phyloP scores from a whole-genome alignment of 2,797 vertebrate genomes.

The Neomorphus geoffroyi region DNA sequence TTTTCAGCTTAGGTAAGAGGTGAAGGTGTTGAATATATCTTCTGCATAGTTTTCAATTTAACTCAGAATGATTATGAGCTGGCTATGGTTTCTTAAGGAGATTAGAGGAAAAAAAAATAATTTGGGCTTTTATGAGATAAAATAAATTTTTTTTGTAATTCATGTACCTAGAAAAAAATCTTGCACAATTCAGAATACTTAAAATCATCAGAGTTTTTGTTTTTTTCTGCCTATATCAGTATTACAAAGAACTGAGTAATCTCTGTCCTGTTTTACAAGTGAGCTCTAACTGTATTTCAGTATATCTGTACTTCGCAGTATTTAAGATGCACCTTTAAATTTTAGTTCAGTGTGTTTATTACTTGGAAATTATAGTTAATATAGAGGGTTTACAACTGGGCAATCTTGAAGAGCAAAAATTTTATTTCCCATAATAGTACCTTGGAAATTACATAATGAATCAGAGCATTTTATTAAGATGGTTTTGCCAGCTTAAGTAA shows the following conservation, averaged over 20 bases:
- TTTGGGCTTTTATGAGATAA: neutral
- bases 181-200: neutral
- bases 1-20: neutral
- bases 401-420: neutral
- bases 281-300: neutral
- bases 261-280: neutral
- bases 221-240: neutral
- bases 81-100: neutral
- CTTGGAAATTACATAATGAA: neutral
- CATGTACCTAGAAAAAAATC: neutral
- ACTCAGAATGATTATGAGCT: neutral
- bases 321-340: neutral
- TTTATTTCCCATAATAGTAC: neutral
- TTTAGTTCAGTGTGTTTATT: neutral
- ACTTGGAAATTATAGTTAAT: neutral
- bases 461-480: neutral
- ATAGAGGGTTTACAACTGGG: neutral
- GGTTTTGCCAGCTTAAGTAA: neutral
- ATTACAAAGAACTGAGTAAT: neutral
- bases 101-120: neutral
- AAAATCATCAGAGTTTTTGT: neutral
- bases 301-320: neutral
- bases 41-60: neutral
- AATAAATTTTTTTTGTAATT: neutral
- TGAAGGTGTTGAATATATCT: neutral